Percentiles rank a stretch among this genome's conserved stretches.
Evolutionary conservation across 2,113 vertebrate species (phyloP).

Genomic region (Osmerus mordax): DNA sequence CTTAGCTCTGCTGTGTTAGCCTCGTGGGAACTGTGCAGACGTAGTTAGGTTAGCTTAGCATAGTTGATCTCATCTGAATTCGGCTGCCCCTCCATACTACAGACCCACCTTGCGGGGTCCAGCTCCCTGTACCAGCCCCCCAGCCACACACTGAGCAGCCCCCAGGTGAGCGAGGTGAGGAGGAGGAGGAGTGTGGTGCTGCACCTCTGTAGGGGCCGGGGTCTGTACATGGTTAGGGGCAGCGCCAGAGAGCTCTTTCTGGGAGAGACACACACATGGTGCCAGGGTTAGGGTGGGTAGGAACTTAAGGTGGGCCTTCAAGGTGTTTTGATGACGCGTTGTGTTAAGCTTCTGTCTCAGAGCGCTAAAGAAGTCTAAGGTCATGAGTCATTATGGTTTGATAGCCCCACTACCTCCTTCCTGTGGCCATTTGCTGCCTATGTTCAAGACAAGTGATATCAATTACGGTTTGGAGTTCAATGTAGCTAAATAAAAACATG

Average conservation of each 20-base stretch:
- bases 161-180: conserved; percentile 57
- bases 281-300: conserved; percentile 20
- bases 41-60: neutral
- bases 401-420: too few relatives aligned
- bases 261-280: conserved; percentile 47
- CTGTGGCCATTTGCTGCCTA: too few relatives aligned
- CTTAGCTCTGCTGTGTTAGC: too few relatives aligned
- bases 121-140: conserved; percentile 55
- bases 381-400: too few relatives aligned
- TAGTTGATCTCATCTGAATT: conserved; percentile 1
- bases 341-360: too few relatives aligned
- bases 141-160: conserved; percentile 56
- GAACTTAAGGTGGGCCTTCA: neutral
- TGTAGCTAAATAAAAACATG: too few relatives aligned
- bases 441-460: too few relatives aligned
- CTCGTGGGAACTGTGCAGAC: too few relatives aligned
- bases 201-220: conserved; percentile 55
- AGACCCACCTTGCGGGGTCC: conserved; percentile 49
- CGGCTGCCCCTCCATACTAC: neutral
- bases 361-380: too few relatives aligned
- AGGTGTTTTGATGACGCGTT: too few relatives aligned
- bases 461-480: too few relatives aligned
- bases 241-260: conserved; percentile 52
- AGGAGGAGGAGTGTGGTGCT: conserved; percentile 58
- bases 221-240: conserved; percentile 60